phyloP scores from a whole-genome alignment of 2,113 vertebrate genomes.

The Ardeotis arabs region DNA sequence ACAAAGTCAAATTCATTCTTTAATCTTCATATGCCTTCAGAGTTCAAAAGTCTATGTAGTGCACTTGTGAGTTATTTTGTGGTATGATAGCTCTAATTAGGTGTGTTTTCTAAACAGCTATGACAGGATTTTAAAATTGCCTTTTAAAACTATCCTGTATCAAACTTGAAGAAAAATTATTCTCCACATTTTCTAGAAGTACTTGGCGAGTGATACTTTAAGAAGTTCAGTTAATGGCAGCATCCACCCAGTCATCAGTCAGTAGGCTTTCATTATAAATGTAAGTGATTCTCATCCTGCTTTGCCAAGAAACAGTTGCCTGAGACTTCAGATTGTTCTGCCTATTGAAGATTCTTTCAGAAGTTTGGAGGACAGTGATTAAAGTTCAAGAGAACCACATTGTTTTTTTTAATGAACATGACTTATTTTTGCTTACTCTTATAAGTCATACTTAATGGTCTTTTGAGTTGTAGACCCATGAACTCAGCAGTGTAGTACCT shows the following conservation, averaged over 20 bases:
- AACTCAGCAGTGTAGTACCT: neutral
- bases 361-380: neutral
- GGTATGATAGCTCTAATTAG: neutral
- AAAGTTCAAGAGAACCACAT: neutral
- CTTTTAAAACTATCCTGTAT: neutral
- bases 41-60: neutral
- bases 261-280: neutral
- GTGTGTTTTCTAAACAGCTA: neutral
- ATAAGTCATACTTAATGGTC: neutral
- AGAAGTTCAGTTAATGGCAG: neutral
- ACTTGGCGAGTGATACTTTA: neutral
- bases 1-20: neutral
- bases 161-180: neutral
- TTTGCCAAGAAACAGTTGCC: neutral
- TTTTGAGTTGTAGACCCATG: neutral
- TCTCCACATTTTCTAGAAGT: neutral
- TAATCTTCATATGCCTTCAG: neutral
- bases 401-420: neutral
- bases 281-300: neutral
- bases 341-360: neutral
- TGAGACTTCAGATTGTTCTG: neutral
- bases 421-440: neutral
- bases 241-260: neutral
- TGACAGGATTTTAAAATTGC: neutral
- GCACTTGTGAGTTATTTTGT: neutral